Conservation (phyloP, 2,888 invertebrate genomes). For the Mylabris sibirica region DNA sequence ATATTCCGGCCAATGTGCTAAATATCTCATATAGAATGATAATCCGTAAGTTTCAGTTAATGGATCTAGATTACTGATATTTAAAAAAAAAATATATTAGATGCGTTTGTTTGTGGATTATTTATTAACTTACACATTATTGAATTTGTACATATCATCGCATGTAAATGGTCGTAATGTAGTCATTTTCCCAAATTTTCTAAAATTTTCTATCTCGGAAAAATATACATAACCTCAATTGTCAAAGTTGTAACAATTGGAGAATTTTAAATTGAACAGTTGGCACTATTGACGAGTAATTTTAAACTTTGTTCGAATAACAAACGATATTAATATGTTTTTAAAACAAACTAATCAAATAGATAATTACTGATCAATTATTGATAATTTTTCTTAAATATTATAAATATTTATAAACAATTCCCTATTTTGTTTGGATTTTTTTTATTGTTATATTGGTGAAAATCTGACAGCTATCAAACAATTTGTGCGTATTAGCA, state of each 20-base stretch:
- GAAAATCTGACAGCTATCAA: no score
- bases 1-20: slow-evolving; percentile 99
- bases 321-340: background rate
- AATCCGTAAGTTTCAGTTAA: slow-evolving; percentile 96
- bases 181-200: slow-evolving; percentile 73
- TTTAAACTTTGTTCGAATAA: background rate
- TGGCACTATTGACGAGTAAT: background rate
- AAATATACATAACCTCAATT: background rate
- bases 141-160: slow-evolving; percentile 93
- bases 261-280: background rate
- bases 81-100: slow-evolving; percentile 27
- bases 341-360: background rate
- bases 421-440: no score
- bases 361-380: background rate
- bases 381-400: no score
- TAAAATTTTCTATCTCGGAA: background rate
- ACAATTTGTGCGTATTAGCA: no score
- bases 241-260: background rate
- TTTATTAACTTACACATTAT: slow-evolving; percentile 81
- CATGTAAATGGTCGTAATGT: slow-evolving; percentile 92
- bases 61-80: slow-evolving; percentile 91
- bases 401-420: no score
- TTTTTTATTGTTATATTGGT: no score
- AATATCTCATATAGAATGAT: slow-evolving; percentile 96
- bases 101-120: slow-evolving; percentile 8